Evolutionary conservation across 1,140 invertebrate species (phyloP).

Genomic region (Stegodyphus mimosarum): DNA sequence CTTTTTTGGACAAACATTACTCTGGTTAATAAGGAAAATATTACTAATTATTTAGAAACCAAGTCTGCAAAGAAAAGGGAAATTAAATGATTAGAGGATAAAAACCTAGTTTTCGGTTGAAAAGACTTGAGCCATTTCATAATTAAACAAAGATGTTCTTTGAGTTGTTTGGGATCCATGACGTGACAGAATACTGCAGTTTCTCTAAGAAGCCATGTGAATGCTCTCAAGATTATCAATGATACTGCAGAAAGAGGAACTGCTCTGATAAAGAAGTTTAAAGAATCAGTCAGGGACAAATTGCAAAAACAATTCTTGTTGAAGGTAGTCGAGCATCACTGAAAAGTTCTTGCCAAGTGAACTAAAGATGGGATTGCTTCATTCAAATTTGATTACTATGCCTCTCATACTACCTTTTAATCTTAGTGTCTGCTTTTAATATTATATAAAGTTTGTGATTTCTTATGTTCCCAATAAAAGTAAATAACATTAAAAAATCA

Average conservation of each 20-base stretch:
- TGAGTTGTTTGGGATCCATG: not conserved
- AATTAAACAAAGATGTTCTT: not conserved
- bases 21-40: not conserved
- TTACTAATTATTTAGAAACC: not conserved
- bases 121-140: not conserved
- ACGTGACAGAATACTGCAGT: not conserved
- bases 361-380: not conserved
- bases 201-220: not conserved
- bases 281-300: not conserved
- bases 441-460: not conserved
- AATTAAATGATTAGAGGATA: not conserved
- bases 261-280: not conserved
- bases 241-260: not conserved
- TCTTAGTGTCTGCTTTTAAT: not conserved
- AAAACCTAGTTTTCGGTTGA: not conserved
- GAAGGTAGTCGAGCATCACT: not conserved
- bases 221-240: not conserved
- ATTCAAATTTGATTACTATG: not conserved
- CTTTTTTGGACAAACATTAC: not conserved
- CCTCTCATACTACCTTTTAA: no score
- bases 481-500: not conserved
- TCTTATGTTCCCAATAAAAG: not conserved
- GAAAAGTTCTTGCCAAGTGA: not conserved
- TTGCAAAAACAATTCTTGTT: not conserved
- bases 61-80: not conserved